These are phyloP conservation scores for Mirza zaza DNA, from an alignment of 2,113 vertebrate species.

Conservation along the genomic window DNA sequence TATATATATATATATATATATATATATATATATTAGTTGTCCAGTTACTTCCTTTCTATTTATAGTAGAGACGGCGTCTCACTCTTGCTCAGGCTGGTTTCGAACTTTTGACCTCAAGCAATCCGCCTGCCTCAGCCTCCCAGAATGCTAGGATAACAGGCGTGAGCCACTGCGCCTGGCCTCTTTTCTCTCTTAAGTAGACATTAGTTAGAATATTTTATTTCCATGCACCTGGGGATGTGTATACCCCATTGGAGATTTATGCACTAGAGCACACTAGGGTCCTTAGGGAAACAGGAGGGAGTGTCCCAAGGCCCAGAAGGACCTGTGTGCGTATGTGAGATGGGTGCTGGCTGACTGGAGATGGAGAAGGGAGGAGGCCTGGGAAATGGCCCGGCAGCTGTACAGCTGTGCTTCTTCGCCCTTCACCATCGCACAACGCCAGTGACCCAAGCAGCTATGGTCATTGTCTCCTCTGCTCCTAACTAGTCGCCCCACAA, in stretches of 20 bases:
- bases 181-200: background rate
- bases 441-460: background rate
- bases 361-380: background rate
- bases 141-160: no score
- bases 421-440: background rate
- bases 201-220: background rate
- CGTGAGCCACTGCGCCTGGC: no score
- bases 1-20: no score
- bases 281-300: background rate
- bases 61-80: no score
- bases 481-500: background rate
- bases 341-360: rapidly evolving
- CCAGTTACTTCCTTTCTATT: no score
- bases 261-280: background rate
- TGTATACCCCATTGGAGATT: background rate
- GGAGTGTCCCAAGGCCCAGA: background rate
- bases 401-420: background rate
- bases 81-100: no score
- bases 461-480: background rate
- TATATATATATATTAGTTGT: no score
- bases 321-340: rapidly evolving
- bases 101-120: no score
- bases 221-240: background rate
- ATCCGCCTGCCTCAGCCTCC: no score
- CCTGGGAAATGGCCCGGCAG: background rate